A percentile compares a stretch with the other conserved stretches of the same genome.
Evolutionary conservation across 1,140 invertebrate genomes (phyloP).

Genomic region (Bursaphelenchus mucronatus): DNA sequence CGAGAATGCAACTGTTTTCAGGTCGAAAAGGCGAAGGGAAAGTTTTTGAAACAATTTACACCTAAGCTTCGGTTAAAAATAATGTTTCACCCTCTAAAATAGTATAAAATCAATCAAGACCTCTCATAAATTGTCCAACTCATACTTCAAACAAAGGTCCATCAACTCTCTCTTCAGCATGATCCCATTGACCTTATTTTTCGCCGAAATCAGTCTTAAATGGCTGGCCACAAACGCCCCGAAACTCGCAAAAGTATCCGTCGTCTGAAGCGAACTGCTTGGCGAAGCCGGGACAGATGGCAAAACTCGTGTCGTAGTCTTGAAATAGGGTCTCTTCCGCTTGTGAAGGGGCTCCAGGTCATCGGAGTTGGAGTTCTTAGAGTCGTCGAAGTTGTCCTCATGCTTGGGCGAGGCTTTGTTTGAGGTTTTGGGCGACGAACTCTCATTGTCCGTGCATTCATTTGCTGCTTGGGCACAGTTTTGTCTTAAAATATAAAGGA

Average conservation of each 20-base stretch:
- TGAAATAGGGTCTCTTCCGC: background rate
- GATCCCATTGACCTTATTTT: slow-evolving; percentile 6
- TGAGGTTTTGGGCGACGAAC: background rate
- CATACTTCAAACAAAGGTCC: slow-evolving; percentile 10
- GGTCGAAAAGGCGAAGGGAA: too few relatives aligned
- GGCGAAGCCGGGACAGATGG: background rate
- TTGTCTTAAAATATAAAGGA: background rate
- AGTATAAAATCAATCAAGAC: background rate
- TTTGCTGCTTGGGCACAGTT: background rate
- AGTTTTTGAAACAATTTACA: too few relatives aligned
- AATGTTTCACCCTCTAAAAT: too few relatives aligned
- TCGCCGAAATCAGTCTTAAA: background rate
- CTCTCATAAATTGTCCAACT: background rate
- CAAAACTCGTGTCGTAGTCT: background rate
- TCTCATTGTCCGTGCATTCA: slow-evolving; percentile 9
- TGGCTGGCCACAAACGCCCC: slow-evolving; percentile 10
- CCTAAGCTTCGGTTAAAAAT: too few relatives aligned
- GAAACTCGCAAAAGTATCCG: background rate
- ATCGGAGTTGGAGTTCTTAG: background rate
- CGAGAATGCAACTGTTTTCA: too few relatives aligned
- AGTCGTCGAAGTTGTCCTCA: background rate
- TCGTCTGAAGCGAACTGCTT: background rate
- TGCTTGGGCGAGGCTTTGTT: background rate
- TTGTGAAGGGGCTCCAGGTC: slow-evolving; percentile 5
- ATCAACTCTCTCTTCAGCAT: slow-evolving; percentile 6